Evolutionary conservation across 2,888 invertebrate genomes (phyloP).

Genomic region (Stomorhina lunata): DNA sequence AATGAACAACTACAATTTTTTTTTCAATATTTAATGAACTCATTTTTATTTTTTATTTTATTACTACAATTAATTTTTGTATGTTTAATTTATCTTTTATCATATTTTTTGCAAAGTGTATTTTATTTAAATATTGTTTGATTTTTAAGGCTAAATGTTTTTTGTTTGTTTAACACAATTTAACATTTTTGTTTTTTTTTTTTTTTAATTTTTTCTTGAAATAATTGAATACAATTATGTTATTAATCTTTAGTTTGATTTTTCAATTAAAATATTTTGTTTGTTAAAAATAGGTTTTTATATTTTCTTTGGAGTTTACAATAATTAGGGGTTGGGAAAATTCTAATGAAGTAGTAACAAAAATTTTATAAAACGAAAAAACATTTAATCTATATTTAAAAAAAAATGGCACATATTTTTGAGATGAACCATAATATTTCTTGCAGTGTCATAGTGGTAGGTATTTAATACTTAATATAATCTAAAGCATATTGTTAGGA

Average conservation of each 20-base stretch:
- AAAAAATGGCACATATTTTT: no score
- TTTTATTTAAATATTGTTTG: conserved; percentile 39
- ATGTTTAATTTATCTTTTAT: not conserved
- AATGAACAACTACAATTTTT: conserved; percentile 21
- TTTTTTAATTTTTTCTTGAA: no score
- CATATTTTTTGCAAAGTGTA: not conserved
- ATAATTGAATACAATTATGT: conserved; percentile 40
- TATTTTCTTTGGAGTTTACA: not conserved
- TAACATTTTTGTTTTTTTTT: conserved; percentile 7
- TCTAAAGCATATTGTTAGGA: no score
- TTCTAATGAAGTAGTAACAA: no score
- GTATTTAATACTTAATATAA: no score
- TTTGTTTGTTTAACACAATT: conserved; percentile 30
- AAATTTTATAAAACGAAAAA: no score
- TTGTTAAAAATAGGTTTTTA: conserved; percentile 1
- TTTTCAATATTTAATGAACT: conserved; percentile 43
- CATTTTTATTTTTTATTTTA: conserved; percentile 41
- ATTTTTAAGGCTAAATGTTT: conserved; percentile 49
- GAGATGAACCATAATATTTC: no score
- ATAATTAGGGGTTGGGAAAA: not conserved
- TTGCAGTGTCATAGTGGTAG: no score
- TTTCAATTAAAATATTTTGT: conserved; percentile 29
- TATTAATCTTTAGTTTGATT: conserved; percentile 14
- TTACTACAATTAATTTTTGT: conserved; percentile 39
- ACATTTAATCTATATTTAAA: no score